These are phyloP conservation scores for Zelleria hepariella DNA, from an alignment of 2,888 invertebrate species.

Conservation along the genomic window DNA sequence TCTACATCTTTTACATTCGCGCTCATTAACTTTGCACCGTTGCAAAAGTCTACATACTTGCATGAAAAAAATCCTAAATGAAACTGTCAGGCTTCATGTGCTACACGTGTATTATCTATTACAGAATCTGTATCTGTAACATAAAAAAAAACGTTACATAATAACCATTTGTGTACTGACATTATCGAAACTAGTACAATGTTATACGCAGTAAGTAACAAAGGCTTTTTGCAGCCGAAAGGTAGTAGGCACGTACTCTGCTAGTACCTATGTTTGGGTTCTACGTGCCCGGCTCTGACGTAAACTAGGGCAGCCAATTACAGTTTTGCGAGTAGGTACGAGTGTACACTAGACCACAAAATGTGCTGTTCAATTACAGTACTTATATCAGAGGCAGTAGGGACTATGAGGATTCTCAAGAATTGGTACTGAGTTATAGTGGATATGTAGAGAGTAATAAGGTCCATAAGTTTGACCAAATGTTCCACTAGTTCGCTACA, in stretches of 20 bases:
- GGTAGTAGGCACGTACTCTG: conserved; percentile 43
- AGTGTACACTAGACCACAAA: neutral
- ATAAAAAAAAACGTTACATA: neutral
- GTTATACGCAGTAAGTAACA: neutral
- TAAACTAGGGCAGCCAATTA: conserved; percentile 46
- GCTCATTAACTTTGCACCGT: neutral
- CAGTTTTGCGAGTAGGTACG: conserved; percentile 13
- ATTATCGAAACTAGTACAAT: neutral
- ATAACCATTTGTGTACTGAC: neutral
- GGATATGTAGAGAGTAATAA: neutral
- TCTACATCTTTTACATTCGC: neutral
- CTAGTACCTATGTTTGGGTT: conserved; percentile 28
- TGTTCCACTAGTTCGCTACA: neutral
- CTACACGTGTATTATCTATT: no score
- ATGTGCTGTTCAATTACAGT: neutral
- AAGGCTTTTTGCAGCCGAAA: neutral
- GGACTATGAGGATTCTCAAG: neutral
- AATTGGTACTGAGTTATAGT: neutral
- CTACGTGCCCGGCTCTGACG: conserved; percentile 37
- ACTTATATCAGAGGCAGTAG: neutral
- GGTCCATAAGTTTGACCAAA: neutral
- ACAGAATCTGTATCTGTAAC: no score
- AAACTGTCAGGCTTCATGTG: no score
- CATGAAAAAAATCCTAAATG: no score
- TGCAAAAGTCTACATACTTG: neutral